These are phyloP conservation scores for Chaenodraco wilsoni DNA, from an alignment of 2,797 vertebrate species.

Conservation along the genomic window DNA sequence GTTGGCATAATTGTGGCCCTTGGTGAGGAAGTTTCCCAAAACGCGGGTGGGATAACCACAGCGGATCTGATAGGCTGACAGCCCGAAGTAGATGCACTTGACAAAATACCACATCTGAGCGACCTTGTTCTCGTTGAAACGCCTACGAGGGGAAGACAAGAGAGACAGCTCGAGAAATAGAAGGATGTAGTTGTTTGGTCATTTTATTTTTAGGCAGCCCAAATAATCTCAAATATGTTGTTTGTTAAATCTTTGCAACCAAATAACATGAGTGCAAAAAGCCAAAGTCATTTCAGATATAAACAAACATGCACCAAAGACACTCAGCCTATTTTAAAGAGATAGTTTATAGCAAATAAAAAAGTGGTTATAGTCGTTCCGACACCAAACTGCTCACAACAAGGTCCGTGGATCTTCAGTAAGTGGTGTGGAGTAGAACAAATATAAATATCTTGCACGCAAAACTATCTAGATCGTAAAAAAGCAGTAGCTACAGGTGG, in stretches of 20 bases:
- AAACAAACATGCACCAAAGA: neutral
- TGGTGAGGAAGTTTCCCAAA: constrained; percentile 98
- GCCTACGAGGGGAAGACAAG: constrained; percentile 81
- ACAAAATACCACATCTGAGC: constrained; percentile 99
- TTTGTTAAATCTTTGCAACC: neutral
- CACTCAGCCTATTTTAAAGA: neutral
- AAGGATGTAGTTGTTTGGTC: neutral
- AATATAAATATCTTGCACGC: no score
- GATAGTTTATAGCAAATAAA: no score
- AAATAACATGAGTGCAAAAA: neutral
- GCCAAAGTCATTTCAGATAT: no score
- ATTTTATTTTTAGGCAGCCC: neutral
- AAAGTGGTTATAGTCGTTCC: no score
- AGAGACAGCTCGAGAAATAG: neutral
- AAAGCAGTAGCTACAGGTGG: no score
- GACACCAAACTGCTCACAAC: no score
- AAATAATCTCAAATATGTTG: neutral
- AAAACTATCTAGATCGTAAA: no score
- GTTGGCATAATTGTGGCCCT: constrained; percentile 99
- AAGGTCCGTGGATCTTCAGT: no score
- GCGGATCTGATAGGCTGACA: constrained; percentile 99
- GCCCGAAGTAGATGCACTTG: constrained; percentile 98
- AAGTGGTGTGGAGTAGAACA: no score
- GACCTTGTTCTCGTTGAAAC: constrained; percentile 95
- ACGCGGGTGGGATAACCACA: constrained; percentile 98